Evolutionary conservation across 2,113 vertebrate species (phyloP).

Genomic region (Meleagris gallopavo): DNA sequence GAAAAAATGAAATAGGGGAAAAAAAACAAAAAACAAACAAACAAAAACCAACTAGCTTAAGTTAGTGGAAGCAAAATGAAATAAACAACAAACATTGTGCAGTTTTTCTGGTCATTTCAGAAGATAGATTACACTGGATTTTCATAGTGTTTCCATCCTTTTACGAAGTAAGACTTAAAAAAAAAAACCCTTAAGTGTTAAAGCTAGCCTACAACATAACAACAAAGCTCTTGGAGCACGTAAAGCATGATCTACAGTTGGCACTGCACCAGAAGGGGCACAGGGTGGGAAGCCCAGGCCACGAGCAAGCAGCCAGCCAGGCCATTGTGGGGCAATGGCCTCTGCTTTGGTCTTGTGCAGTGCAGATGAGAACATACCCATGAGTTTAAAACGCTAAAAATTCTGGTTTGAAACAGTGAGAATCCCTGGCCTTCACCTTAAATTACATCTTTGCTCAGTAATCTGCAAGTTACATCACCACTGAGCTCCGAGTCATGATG

Average conservation of each 20-base stretch:
- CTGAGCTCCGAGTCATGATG: neutral
- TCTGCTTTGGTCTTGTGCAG: rapidly evolving
- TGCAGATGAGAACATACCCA: rapidly evolving
- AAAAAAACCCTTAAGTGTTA: neutral
- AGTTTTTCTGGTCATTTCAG: neutral
- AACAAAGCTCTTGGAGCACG: neutral
- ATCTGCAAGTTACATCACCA: neutral
- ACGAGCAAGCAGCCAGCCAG: rapidly evolving
- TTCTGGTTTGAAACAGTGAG: neutral
- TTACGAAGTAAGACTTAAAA: neutral
- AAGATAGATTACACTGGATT: neutral
- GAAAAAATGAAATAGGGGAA: neutral
- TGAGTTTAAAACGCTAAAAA: neutral
- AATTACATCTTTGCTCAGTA: slow-evolving; percentile 14
- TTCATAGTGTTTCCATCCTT: neutral
- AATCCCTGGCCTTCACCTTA: neutral
- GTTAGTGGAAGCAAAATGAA: neutral
- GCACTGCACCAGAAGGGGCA: rapidly evolving
- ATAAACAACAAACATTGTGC: neutral
- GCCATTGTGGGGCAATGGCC: rapidly evolving
- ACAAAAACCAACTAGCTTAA: neutral
- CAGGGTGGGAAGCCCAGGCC: rapidly evolving
- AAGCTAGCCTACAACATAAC: neutral
- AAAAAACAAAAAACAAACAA: neutral
- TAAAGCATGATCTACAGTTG: rapidly evolving